These are phyloP conservation scores for Carabus problematicus DNA, from an alignment of 2,888 invertebrate species.

Conservation along the genomic window DNA sequence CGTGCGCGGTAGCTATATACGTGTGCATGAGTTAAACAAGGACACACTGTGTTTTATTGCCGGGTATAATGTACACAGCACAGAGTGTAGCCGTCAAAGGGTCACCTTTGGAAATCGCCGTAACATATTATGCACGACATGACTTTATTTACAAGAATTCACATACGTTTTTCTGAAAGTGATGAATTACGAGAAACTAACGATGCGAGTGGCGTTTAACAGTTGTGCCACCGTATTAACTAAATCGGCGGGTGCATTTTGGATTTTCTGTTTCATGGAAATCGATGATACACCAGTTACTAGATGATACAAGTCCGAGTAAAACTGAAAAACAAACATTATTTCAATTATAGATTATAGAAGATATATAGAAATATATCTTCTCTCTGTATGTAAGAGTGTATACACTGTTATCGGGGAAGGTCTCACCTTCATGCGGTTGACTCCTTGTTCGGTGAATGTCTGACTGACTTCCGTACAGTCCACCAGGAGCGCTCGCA, in stretches of 20 bases:
- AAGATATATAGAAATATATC: no score
- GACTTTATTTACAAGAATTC: not conserved
- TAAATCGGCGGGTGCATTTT: conserved; percentile 65
- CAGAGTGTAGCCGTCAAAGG: conserved; percentile 7
- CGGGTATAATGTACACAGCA: not conserved
- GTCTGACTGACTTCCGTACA: conserved; percentile 79
- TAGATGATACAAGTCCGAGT: conserved; percentile 76
- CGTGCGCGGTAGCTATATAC: not conserved
- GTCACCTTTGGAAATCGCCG: conserved; percentile 23
- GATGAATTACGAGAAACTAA: conserved; percentile 66
- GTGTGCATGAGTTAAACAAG: not conserved
- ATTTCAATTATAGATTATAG: no score
- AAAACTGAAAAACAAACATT: conserved; percentile 64
- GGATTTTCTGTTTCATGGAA: conserved; percentile 65
- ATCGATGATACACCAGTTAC: conserved; percentile 70
- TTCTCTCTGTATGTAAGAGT: no score
- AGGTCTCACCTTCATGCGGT: conserved; percentile 61
- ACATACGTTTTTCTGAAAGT: conserved; percentile 11
- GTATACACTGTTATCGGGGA: no score
- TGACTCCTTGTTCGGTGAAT: conserved; percentile 63
- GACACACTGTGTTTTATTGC: no score
- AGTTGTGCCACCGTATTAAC: conserved; percentile 69
- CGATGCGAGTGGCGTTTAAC: conserved; percentile 67
- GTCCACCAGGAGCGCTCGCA: conserved; percentile 71
- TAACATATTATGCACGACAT: conserved; percentile 18